These are phyloP conservation scores for Eleginops maclovinus DNA, from an alignment of 2,113 vertebrate genomes.

Conservation along the genomic window DNA sequence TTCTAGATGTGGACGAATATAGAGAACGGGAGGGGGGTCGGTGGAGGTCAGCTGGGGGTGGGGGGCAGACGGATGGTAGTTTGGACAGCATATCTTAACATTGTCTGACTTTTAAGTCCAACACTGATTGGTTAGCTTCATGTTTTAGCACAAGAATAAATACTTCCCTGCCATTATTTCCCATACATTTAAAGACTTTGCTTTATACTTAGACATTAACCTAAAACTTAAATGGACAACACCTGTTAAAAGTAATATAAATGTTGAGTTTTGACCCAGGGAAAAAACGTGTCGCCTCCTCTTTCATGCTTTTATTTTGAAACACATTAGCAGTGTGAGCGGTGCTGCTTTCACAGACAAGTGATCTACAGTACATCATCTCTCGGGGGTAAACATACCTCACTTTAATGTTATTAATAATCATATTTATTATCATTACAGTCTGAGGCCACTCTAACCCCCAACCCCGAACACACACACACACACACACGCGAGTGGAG, in stretches of 20 bases:
- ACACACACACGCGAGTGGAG: background rate
- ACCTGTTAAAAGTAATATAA: too few species aligned
- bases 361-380: conserved; percentile 56
- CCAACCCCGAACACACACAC: background rate
- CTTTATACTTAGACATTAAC: too few species aligned
- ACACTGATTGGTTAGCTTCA: background rate
- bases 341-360: conserved; percentile 16
- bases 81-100: background rate
- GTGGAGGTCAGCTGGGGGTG: conserved; percentile 12
- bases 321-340: background rate
- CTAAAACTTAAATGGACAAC: too few species aligned
- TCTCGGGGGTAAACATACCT: conserved; percentile 48
- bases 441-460: conserved; percentile 42
- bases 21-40: conserved; percentile 18
- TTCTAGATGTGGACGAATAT: conserved; percentile 47
- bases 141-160: background rate
- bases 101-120: background rate
- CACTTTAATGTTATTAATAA: conserved; percentile 71
- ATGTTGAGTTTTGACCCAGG: too few species aligned
- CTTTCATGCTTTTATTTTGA: background rate
- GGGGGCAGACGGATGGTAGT: background rate
- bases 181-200: too few species aligned
- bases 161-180: too few species aligned
- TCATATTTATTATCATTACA: conserved; percentile 72
- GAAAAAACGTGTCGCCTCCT: too few species aligned